Evolutionary conservation across 2,113 vertebrate species (phyloP).

Genomic region (Pholis gunnellus): DNA sequence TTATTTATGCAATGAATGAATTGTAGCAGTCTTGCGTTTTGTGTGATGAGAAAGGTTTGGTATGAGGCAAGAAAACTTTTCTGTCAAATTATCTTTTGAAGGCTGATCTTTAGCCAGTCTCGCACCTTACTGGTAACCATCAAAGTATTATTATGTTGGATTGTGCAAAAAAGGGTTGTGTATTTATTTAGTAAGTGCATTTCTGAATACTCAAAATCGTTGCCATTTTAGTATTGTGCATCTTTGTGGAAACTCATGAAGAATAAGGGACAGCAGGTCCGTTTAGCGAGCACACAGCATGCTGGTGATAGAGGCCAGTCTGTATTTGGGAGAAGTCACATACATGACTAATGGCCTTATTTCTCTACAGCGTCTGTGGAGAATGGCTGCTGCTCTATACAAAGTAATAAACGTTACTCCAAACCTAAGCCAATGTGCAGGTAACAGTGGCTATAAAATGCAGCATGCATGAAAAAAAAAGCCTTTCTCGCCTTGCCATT

Average conservation of each 20-base stretch:
- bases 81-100: not conserved
- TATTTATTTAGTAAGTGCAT: conserved; percentile 1
- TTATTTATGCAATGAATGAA: too few species aligned
- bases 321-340: not conserved
- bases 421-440: conserved; percentile 41
- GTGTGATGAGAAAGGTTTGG: not conserved
- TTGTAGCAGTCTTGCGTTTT: too few species aligned
- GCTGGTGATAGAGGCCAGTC: not conserved
- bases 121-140: not conserved
- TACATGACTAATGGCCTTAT: not conserved
- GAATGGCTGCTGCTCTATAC: conserved; percentile 11
- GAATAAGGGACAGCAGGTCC: not conserved
- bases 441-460: conserved; percentile 20
- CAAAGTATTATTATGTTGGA: not conserved
- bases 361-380: not conserved
- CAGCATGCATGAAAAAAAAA: conserved; percentile 23
- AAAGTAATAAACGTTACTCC: conserved; percentile 52
- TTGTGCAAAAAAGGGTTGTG: not conserved
- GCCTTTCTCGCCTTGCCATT: conserved; percentile 2
- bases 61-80: not conserved
- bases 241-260: not conserved
- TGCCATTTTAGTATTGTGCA: not conserved
- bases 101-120: not conserved
- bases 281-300: not conserved
- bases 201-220: not conserved